These are phyloP conservation scores for Auanema freiburgensis DNA, from an alignment of 2,888 invertebrate genomes.

Conservation along the genomic window DNA sequence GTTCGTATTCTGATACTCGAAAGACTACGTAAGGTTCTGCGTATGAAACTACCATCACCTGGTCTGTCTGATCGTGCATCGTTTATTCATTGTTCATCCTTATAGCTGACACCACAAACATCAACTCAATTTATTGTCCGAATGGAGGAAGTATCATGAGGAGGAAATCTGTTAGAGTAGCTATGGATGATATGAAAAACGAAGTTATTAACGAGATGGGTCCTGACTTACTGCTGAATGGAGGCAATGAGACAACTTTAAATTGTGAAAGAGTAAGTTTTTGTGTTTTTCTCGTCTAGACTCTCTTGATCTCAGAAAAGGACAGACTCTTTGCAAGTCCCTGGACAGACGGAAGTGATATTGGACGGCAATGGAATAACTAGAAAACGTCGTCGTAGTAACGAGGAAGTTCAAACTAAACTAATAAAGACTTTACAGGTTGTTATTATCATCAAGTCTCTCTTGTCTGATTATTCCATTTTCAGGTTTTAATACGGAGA, in stretches of 20 bases:
- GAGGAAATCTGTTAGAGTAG: constrained; percentile 20
- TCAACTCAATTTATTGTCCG: not conserved
- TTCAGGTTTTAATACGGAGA: constrained; percentile 67
- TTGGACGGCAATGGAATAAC: constrained; percentile 9
- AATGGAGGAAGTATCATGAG: constrained; percentile 21
- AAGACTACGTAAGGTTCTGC: constrained; percentile 39
- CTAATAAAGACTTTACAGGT: constrained; percentile 65
- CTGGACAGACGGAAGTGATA: constrained; percentile 14
- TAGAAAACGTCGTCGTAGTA: constrained; percentile 23
- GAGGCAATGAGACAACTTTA: not conserved
- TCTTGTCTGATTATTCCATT: constrained; percentile 51
- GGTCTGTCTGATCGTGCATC: not conserved
- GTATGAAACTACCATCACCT: constrained; percentile 45
- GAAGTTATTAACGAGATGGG: constrained; percentile 12
- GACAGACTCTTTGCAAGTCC: constrained; percentile 13
- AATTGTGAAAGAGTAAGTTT: not conserved
- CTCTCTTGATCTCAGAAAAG: not conserved
- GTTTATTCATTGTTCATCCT: not conserved
- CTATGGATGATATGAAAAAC: constrained; percentile 22
- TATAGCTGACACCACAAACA: not conserved
- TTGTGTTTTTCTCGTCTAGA: not conserved
- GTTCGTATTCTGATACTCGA: constrained; percentile 64
- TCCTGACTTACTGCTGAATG: constrained; percentile 14
- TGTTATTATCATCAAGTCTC: not conserved
- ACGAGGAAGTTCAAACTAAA: constrained; percentile 31